Conservation (phyloP, 2,113 vertebrate genomes). For the Bettongia penicillata region DNA sequence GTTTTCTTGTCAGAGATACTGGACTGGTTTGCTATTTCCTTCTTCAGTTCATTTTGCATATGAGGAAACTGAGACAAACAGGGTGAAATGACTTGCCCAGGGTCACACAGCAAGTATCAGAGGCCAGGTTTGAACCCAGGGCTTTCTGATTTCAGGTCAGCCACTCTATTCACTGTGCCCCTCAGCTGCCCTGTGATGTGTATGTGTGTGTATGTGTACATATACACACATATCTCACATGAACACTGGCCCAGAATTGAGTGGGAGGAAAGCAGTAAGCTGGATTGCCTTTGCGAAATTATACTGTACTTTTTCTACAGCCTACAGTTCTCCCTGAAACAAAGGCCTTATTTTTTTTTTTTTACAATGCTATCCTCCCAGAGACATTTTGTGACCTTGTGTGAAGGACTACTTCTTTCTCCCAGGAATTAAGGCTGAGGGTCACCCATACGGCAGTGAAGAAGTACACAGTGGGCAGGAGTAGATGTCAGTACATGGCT, state of each 20-base stretch:
- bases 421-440: not conserved
- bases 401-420: not conserved
- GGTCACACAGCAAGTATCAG: too few relatives aligned
- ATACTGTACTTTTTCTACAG: not conserved
- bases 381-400: not conserved
- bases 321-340: not conserved
- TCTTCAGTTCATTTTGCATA: too few relatives aligned
- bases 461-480: not conserved
- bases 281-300: not conserved
- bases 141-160: too few relatives aligned
- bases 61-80: too few relatives aligned
- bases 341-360: not conserved
- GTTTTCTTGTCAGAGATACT: too few relatives aligned
- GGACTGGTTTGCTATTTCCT: too few relatives aligned
- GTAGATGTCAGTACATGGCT: fast-evolving
- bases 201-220: too few relatives aligned
- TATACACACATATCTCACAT: not conserved
- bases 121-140: too few relatives aligned
- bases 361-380: not conserved
- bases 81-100: too few relatives aligned
- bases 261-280: not conserved
- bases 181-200: too few relatives aligned
- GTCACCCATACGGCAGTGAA: not conserved
- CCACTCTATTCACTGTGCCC: too few relatives aligned
- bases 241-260: not conserved